Evolutionary conservation across 2,113 vertebrate species (phyloP).

Genomic region (Leucoraja erinaceus): DNA sequence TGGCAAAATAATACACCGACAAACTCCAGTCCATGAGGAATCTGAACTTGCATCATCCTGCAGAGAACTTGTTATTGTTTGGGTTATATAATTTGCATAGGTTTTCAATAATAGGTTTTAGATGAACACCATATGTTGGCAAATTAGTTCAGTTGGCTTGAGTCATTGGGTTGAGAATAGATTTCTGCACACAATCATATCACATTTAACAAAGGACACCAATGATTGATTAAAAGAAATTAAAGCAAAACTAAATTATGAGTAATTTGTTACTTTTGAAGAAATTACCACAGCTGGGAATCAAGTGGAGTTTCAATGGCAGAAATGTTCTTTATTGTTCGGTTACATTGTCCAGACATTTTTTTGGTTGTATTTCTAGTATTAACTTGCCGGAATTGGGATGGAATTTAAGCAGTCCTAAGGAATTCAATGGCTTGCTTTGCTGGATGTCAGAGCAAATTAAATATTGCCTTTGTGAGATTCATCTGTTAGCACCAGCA

Average conservation of each 20-base stretch:
- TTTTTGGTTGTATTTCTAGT: too few species aligned
- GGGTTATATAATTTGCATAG: background rate
- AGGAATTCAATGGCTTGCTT: background rate
- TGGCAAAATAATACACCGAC: background rate
- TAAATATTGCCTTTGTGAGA: background rate
- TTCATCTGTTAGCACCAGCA: background rate
- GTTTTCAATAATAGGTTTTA: conserved; percentile 6
- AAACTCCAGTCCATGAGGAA: background rate
- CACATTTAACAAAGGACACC: background rate
- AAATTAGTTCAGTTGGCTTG: background rate
- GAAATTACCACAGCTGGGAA: background rate
- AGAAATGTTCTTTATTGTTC: background rate
- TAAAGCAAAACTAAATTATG: background rate
- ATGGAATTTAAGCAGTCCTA: background rate
- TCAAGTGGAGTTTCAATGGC: background rate
- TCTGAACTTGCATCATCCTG: background rate
- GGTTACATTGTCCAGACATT: background rate
- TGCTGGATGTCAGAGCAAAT: background rate
- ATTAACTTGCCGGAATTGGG: background rate
- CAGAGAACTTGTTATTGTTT: background rate
- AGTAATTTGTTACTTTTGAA: conserved; percentile 1
- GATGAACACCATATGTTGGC: background rate
- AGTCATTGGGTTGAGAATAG: background rate
- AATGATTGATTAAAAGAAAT: conserved; percentile 1
- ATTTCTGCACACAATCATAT: background rate